These are phyloP conservation scores for Lycaon pictus DNA, from an alignment of 2,113 vertebrate genomes.

Conservation along the genomic window DNA sequence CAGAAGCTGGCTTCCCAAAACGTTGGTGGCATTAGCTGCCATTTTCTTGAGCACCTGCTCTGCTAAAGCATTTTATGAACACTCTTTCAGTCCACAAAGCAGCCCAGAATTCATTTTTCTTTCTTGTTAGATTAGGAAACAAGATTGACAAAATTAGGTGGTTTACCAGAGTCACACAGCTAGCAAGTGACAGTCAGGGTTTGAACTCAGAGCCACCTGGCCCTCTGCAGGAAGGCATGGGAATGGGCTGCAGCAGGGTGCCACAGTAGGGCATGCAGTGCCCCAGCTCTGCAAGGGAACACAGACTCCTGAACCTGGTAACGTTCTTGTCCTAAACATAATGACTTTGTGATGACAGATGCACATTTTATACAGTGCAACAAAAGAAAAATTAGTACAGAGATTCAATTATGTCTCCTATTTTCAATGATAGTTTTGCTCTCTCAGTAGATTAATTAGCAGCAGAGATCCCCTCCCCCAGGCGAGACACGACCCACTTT, in stretches of 20 bases:
- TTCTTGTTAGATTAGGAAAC: neutral
- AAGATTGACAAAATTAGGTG: neutral
- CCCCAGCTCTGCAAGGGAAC: neutral
- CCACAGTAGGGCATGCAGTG: neutral
- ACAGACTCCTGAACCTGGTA: neutral
- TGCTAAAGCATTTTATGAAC: neutral
- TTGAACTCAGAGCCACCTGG: neutral
- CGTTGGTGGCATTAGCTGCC: neutral
- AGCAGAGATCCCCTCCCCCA: slow-evolving; percentile 61
- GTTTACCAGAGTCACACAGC: neutral
- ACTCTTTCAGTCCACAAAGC: neutral
- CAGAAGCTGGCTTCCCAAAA: neutral
- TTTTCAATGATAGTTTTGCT: slow-evolving; percentile 81
- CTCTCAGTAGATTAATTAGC: slow-evolving; percentile 87
- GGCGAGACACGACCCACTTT: slow-evolving; percentile 70
- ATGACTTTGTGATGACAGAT: slow-evolving; percentile 76
- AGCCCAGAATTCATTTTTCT: neutral
- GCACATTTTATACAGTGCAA: slow-evolving; percentile 71
- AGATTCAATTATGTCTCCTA: slow-evolving; percentile 84
- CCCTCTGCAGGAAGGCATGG: neutral
- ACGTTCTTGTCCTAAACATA: neutral
- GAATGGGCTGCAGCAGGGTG: neutral
- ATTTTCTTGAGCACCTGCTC: neutral
- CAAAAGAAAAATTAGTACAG: slow-evolving; percentile 82
- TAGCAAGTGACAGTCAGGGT: neutral